Percentiles rank a stretch among this genome's conserved stretches.
phyloP scores from a whole-genome alignment of 1,140 invertebrate species.

The Drosophila arizonae region DNA sequence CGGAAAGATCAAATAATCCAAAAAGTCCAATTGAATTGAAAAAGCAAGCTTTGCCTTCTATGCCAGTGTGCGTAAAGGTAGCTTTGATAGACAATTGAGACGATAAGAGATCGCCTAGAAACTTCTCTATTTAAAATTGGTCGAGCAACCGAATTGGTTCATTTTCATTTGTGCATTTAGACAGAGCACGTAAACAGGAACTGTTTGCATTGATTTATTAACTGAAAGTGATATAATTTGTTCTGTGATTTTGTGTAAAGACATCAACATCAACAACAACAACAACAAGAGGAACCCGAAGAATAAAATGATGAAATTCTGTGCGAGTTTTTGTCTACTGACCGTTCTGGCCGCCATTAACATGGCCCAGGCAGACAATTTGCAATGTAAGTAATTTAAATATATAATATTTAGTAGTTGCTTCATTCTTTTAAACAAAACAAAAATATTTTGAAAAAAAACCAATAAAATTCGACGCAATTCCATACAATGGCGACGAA shows the following conservation, averaged over 20 bases:
- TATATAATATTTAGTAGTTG: neutral
- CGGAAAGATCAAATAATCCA: conserved; percentile 48
- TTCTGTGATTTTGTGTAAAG: conserved; percentile 80
- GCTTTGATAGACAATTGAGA: conserved; percentile 56
- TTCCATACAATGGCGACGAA: conserved; percentile 33
- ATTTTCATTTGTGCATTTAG: conserved; percentile 78
- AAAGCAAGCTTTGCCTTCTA: conserved; percentile 87
- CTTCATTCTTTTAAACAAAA: conserved; percentile 47
- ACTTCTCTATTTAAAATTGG: conserved; percentile 72
- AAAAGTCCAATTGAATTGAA: conserved; percentile 48
- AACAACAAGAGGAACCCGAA: conserved; percentile 34
- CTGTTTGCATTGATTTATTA: conserved; percentile 45
- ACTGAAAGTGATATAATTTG: conserved; percentile 67
- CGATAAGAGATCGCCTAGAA: conserved; percentile 32
- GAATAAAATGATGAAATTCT: conserved; percentile 73
- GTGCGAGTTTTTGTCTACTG: conserved; percentile 63
- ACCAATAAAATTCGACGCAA: conserved; percentile 67
- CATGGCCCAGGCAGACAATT: conserved; percentile 56
- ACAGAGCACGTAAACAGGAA: conserved; percentile 30
- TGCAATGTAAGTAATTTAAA: conserved; percentile 62
- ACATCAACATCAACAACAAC: conserved; percentile 45
- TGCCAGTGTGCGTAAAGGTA: conserved; percentile 95
- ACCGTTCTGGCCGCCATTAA: conserved; percentile 60
- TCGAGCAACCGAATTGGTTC: conserved; percentile 56
- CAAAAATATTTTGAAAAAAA: conserved; percentile 55